A percentile compares a stretch with the other conserved stretches of the same genome.
Conservation (phyloP, 2,797 vertebrate species). For the Tarsius wallacei region DNA sequence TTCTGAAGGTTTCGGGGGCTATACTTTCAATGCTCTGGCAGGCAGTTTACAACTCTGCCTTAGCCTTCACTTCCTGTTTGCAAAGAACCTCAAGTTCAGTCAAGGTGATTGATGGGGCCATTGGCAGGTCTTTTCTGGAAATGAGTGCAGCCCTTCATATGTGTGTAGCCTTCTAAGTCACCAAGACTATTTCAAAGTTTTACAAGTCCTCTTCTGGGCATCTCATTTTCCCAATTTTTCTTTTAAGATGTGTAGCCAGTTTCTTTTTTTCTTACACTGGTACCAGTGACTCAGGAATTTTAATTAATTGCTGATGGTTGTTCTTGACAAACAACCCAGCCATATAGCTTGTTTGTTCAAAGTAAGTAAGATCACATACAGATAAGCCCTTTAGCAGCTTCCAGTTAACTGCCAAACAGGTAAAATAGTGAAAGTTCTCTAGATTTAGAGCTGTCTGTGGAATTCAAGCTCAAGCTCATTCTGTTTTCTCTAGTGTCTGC, state of each 20-base stretch:
- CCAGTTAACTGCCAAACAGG: too few species aligned
- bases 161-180: rapidly evolving
- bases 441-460: neutral
- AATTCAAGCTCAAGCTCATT: too few species aligned
- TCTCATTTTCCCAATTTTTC: too few species aligned
- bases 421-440: rapidly evolving
- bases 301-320: rapidly evolving
- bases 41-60: too few species aligned
- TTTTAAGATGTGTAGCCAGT: neutral
- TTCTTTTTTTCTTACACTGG: neutral
- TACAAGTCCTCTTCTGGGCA: neutral
- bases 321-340: neutral
- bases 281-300: neutral
- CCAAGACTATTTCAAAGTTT: neutral
- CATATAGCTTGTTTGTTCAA: rapidly evolving
- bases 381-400: neutral
- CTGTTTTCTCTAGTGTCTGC: rapidly evolving
- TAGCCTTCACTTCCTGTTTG: too few species aligned
- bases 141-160: rapidly evolving
- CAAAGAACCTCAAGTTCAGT: neutral
- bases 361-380: neutral
- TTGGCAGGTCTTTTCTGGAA: neutral
- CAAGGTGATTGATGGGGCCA: too few species aligned
- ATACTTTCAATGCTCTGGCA: rapidly evolving
- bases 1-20: neutral